These are phyloP conservation scores for Irena cyanogastra DNA, from an alignment of 2,113 vertebrate genomes.

Conservation along the genomic window DNA sequence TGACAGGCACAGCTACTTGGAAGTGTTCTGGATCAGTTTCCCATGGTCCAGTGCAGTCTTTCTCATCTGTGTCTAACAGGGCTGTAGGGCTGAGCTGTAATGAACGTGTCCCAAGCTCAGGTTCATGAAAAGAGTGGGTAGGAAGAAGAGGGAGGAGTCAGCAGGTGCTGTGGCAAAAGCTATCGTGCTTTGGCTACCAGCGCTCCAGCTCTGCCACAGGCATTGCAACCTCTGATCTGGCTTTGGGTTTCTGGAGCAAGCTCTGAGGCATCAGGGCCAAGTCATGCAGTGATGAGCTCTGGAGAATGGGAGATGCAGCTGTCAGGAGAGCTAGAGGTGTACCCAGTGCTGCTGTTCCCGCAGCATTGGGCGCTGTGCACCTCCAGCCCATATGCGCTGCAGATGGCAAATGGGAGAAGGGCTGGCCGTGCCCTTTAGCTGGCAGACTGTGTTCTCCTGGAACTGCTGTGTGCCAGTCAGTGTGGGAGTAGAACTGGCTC, in stretches of 20 bases:
- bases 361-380: neutral
- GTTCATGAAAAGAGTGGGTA: neutral
- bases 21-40: neutral
- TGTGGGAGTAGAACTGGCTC: constrained; percentile 57
- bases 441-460: constrained; percentile 46
- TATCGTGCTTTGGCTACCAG: fast-evolving
- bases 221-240: neutral
- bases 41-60: fast-evolving
- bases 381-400: neutral
- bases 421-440: constrained; percentile 42
- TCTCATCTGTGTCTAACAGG: neutral
- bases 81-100: neutral
- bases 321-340: neutral
- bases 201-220: neutral
- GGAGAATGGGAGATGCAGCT: neutral
- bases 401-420: neutral
- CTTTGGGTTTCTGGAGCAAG: neutral
- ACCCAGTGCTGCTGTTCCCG: neutral
- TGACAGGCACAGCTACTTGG: neutral
- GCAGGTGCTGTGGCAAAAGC: neutral
- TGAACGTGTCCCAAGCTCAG: neutral
- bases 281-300: fast-evolving
- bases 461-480: constrained; percentile 48
- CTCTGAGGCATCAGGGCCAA: neutral
- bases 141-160: neutral